Evolutionary conservation across 2,888 invertebrate species (phyloP), one percentile per base, ranked within the genome.

Genomic region (Hesperia comma): DNA sequence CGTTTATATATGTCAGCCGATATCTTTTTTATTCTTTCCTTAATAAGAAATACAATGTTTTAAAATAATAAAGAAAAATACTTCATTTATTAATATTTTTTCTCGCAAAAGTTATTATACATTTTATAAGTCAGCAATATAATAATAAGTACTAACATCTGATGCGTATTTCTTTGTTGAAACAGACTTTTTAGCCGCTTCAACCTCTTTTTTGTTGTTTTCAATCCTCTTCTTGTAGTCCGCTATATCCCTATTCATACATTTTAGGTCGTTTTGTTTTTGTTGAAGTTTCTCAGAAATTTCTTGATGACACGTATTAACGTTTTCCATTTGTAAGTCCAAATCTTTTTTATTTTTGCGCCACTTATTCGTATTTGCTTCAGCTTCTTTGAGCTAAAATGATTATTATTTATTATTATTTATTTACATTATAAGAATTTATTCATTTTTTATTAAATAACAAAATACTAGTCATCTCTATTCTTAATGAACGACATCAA

Each of bases 321-420:
- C 61, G 43, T 72, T 80, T n/a, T 67, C 70, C 53, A 86, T 37
- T 79, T 90, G 79, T 8, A 76, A 74, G 70, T 90, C 89, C 33
- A 90, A 66, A 40, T 90, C 88, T 72, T 85, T 87, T 61, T 83
- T 86, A 63, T 81, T 85, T 71, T 83, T 86, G 0, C 86, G 84
- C 90, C 90, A 92, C 76, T 87, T 90, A 6, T 67, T 71, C 37
- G 74, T 72, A 70, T 82, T 87, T 17, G 63, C 56, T 68, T 91
- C 90, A 41, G 84, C 75, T 70, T 84, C 81, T 70, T 78, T 82
- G 7, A 88, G 69, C 91, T 92, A 61, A 40, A 79, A 78, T 32
- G 1, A 53, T 63, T n/a, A 32, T 15, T 15, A 7, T 1, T 37
- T 10, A n/a, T n/a, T n/a, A n/a, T n/a, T n/a, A n/a, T n/a, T n/a